Base-by-base conservation (phyloP, 1,140 invertebrate genomes). In the Brachionus manjavacas region DNA sequence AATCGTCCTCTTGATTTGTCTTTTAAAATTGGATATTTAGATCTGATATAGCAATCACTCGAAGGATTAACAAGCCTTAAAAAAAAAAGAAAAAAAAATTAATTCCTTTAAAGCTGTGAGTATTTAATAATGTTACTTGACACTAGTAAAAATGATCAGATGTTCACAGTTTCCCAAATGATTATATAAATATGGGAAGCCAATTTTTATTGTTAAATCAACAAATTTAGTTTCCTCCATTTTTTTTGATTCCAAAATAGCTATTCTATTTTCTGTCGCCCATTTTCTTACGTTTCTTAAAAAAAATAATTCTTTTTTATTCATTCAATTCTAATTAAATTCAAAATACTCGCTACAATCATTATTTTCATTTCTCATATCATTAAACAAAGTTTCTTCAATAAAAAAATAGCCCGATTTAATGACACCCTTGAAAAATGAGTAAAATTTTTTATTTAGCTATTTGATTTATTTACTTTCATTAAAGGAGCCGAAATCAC, bases 391-490 rank as follows among this genome's bases (percentile, higher is more conserved):
- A 64, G 11, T 41, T 64, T 81, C 43, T 25, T 81, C 79, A n/a
- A 81, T 41, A 11, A 81, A 81, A 68, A 81, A 81, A 81, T 66
- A 81, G 4, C 52, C 79, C 20, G 79, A 81, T 81, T 81, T 81
- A 4, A 81, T 68, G 2, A 81, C 6, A 0, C 64, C 79, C 76
- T 80, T 52, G 11, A n/a, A 3, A 78, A 25, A 55, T 7, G 4
- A 28, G 14, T 12, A n/a, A 0, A 14, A 31, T 46, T 78, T 78
- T 80, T 80, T 31, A 6, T n/a, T 52, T 6, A 25, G 20, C 3
- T n/a, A 16, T 39, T 55, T 31, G 4, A n/a, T 20, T 46, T 6
- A n/a, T 46, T 80, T 80, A 64, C 76, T 39, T 81, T 81, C 52
- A 81, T 60, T 8, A 39, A 3, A 23, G 79, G 79, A 25, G 79